These are phyloP conservation scores for Misgurnus mizolepis DNA, from an alignment of 2,113 vertebrate genomes.

Conservation along the genomic window DNA sequence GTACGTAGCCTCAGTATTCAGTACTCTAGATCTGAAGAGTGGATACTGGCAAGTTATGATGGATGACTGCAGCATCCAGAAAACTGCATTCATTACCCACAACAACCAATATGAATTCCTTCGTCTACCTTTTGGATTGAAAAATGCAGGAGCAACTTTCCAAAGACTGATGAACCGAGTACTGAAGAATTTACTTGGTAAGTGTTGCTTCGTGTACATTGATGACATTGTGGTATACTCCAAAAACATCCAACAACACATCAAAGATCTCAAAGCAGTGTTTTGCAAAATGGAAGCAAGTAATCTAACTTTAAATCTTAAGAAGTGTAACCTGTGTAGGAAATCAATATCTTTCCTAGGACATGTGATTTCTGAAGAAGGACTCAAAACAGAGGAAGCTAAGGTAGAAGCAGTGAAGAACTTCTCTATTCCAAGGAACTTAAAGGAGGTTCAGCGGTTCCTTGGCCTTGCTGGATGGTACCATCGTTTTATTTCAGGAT, in stretches of 20 bases:
- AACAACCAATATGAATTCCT: background rate
- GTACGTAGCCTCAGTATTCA: background rate
- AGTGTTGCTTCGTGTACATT: constrained; percentile 1
- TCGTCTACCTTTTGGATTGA: background rate
- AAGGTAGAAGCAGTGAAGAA: too few species aligned
- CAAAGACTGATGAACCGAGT: background rate
- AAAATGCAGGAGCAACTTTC: background rate
- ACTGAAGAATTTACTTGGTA: background rate
- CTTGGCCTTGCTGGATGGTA: background rate
- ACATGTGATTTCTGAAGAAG: too few species aligned
- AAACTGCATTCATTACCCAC: background rate
- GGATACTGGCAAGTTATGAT: background rate
- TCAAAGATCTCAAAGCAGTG: too few species aligned
- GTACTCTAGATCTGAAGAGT: background rate
- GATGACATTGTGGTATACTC: constrained; percentile 1
- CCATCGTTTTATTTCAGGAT: background rate
- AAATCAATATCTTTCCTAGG: too few species aligned
- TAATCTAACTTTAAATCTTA: too few species aligned
- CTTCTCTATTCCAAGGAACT: too few species aligned
- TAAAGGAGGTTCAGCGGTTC: background rate
- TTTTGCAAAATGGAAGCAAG: too few species aligned
- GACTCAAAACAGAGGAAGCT: too few species aligned
- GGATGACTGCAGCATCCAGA: background rate
- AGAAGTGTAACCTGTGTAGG: too few species aligned
- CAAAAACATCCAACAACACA: background rate